These are phyloP conservation scores for Zaprionus davidi DNA, from an alignment of 1,140 invertebrate species.

Conservation along the genomic window DNA sequence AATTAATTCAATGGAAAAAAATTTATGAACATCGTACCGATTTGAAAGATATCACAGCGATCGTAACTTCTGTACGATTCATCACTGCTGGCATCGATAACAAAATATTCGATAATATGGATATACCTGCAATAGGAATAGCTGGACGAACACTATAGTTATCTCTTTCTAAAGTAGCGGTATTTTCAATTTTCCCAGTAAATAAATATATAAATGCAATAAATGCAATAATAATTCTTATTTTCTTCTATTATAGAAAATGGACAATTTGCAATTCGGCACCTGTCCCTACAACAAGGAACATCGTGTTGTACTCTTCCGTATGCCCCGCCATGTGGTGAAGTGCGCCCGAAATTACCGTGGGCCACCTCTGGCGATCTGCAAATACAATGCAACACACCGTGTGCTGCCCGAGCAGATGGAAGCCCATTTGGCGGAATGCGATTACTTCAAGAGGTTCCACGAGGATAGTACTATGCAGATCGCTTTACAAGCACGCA, in stretches of 20 bases:
- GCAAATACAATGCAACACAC: constrained; percentile 76
- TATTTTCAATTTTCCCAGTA: constrained; percentile 27
- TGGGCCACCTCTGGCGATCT: constrained; percentile 66
- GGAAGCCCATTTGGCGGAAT: constrained; percentile 61
- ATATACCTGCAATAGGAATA: not conserved
- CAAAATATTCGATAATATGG: not conserved
- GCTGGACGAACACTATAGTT: not conserved
- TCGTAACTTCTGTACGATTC: not conserved
- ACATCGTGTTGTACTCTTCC: constrained; percentile 61
- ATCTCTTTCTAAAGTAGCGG: constrained; percentile 49
- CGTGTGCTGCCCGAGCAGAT: constrained; percentile 58
- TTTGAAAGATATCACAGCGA: not conserved
- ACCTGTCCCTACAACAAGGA: constrained; percentile 63
- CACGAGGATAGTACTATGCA: not conserved
- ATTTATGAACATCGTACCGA: not conserved
- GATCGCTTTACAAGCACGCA: constrained; percentile 1
- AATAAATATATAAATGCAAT: not conserved
- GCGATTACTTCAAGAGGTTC: constrained; percentile 45
- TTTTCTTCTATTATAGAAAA: constrained; percentile 12
- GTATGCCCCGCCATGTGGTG: constrained; percentile 68
- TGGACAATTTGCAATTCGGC: constrained; percentile 53
- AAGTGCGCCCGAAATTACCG: constrained; percentile 65
- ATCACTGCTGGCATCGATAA: not conserved
- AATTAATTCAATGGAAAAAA: not conserved
- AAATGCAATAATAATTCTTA: not conserved